These are phyloP conservation scores for Orchestia grillus DNA, from an alignment of 1,140 invertebrate genomes.

Conservation along the genomic window DNA sequence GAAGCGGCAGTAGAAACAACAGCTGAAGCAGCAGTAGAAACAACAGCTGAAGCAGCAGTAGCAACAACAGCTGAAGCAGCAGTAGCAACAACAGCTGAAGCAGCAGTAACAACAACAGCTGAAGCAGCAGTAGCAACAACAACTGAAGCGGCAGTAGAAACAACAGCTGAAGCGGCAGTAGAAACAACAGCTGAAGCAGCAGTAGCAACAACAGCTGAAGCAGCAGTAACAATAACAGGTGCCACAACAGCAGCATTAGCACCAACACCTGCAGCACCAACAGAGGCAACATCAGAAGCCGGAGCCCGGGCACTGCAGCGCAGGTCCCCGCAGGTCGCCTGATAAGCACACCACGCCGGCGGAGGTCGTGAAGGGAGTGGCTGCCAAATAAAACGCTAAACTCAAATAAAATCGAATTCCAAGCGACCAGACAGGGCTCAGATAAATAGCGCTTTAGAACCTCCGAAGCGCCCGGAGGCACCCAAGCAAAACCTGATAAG, in stretches of 20 bases:
- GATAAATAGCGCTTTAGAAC: neutral
- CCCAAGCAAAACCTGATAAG: neutral
- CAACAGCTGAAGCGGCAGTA: neutral
- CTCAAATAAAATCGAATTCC: constrained; percentile 9
- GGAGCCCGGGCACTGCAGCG: neutral
- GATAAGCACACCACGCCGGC: neutral
- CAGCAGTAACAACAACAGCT: neutral
- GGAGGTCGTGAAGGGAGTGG: neutral
- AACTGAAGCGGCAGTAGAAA: neutral
- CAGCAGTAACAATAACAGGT: neutral
- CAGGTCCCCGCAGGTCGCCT: neutral
- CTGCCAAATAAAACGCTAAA: neutral
- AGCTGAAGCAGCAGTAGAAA: no score
- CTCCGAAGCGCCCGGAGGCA: neutral
- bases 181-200: neutral
- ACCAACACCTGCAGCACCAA: neutral
- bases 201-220: neutral
- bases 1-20: neutral
- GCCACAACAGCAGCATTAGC: neutral
- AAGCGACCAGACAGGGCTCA: neutral
- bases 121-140: constrained; percentile 1
- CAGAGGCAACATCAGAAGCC: neutral
- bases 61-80: neutral
- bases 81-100: neutral
- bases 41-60: neutral